Evolutionary conservation across 2,888 invertebrate species (phyloP), one percentile per base, ranked within the genome.

Genomic region (Dryomyza anilis): DNA sequence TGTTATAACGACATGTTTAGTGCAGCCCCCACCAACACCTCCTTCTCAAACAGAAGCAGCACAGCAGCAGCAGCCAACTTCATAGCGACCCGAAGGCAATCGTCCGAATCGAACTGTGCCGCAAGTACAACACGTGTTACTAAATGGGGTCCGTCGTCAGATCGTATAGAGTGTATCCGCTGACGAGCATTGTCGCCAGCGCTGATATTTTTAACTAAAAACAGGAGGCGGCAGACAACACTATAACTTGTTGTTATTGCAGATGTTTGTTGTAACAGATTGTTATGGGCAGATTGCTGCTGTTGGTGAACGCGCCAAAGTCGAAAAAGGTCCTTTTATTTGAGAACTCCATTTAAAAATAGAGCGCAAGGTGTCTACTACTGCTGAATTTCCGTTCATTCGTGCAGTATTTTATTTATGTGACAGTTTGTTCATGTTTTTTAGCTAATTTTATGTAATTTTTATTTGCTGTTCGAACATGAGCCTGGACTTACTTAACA

Each of bases 341-440:
- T 36, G 14, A n/a, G 53, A 43, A 52, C 27, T n/a, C 19, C 43
- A 19, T 61, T 61, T 53, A 52, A 39, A 61, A 61, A 61, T 61
- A 61, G 61, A 61, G 53, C 25, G 27, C 61, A 61, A 61, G 61
- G 61, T 61, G 61, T 53, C 53, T 50, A 23, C 12, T 12, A 39
- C 39, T 14, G 39, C 39, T 2, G 7, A 30, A 29, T 39, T 36
- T 53, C 16, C 4, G 52, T 25, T 19, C 45, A 12, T 21, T 25
- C 10, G n/a, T 46, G 3, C 33, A 12, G 14, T 39, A 43, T 57
- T 33, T 59, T 36, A 78, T 78, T 78, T 78, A 78, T 78, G 78
- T 74, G 77, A 76, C 77, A 74, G 69, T 70, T 75, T 79, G n/a
- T 73, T 71, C 73, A 74, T 79, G 78, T 78, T 77, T 78, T 74